Base-by-base conservation (phyloP, 2,113 vertebrate genomes). In the Caloenas nicobarica region DNA sequence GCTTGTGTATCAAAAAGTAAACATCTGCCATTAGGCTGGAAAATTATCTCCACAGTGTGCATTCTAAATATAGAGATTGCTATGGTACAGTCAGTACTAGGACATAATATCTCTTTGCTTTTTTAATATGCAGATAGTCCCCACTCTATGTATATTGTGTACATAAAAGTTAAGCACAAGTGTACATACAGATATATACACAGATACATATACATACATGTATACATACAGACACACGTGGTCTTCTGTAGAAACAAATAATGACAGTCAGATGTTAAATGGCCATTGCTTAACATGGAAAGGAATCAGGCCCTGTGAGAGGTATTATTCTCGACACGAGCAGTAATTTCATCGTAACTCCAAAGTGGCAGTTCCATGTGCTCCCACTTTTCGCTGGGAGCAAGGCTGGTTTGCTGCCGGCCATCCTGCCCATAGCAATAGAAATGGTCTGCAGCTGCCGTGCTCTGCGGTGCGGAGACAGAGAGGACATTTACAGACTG, bases 1-100 rank as follows among this genome's bases (percentile, higher is more conserved):
- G 86, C 44, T 88, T 44, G 42, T 71, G 51, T 64, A 88, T 88
- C 78, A 87, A 89, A 88, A 95, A 82, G 51, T 68, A 92, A 92
- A 57, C 22, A 71, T 61, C 73, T 76, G 15, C 92, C 58, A 71
- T 88, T 74, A 92, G 58, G 65, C 53, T 50, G 86, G 82, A 82
- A 53, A 94, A 93, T 25, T 36, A 53, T 68, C 68, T 81, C 69
- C 0, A 0, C 70, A 71, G 86, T 68, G 21, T 88, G 44, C 65
- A 6, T 89, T 86, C 79, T 78, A 89, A 95, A 88, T 90, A 81
- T 70, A 88, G 84, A 81, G 71, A 78, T 36, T 29, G 42, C 68
- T 88, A 3, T 16, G 36, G 74, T 66, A 86, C 91, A 91, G 66
- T 66, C 85, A 83, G 79, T 89, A 62, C 81, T 69, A 71, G 88